Conservation (phyloP, 1,140 invertebrate genomes). For the Amphibalanus amphitrite region DNA sequence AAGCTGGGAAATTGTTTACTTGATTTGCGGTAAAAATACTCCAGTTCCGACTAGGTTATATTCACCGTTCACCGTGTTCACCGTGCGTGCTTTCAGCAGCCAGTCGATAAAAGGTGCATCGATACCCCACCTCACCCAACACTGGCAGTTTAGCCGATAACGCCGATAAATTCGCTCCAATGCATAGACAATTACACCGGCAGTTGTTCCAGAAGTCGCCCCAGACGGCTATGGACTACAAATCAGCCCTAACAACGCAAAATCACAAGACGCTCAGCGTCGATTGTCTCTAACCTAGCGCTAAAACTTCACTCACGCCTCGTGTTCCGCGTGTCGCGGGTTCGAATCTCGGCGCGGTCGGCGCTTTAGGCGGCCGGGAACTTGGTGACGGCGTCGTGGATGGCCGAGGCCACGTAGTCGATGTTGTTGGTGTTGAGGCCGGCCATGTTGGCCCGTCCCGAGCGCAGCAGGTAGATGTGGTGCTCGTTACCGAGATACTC, state of each 20-base stretch:
- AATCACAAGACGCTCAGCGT: too few relatives aligned
- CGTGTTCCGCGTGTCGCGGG: too few relatives aligned
- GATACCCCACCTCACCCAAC: not conserved
- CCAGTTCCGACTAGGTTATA: not conserved
- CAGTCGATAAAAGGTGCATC: not conserved
- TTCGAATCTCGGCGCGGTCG: too few relatives aligned
- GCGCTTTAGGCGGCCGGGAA: not conserved
- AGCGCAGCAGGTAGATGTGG: conserved; percentile 78
- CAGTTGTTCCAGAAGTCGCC: not conserved
- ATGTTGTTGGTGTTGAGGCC: conserved; percentile 76
- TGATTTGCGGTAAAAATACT: too few relatives aligned
- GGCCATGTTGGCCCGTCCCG: conserved; percentile 88
- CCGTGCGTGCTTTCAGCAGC: not conserved
- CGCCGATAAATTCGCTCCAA: not conserved
- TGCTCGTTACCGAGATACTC: conserved; percentile 57
- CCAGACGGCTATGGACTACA: too few relatives aligned
- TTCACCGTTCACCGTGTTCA: not conserved
- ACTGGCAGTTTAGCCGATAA: not conserved
- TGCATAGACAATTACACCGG: not conserved
- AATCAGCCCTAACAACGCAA: too few relatives aligned
- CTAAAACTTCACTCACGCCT: not conserved
- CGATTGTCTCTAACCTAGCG: not conserved
- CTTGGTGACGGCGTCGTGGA: conserved; percentile 53
- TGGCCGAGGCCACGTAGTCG: conserved; percentile 74
- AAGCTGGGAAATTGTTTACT: too few relatives aligned